Evolutionary conservation across 2,888 invertebrate species (phyloP), one percentile per base, ranked within the genome.

Genomic region (Nematopogon swammerdamellus): DNA sequence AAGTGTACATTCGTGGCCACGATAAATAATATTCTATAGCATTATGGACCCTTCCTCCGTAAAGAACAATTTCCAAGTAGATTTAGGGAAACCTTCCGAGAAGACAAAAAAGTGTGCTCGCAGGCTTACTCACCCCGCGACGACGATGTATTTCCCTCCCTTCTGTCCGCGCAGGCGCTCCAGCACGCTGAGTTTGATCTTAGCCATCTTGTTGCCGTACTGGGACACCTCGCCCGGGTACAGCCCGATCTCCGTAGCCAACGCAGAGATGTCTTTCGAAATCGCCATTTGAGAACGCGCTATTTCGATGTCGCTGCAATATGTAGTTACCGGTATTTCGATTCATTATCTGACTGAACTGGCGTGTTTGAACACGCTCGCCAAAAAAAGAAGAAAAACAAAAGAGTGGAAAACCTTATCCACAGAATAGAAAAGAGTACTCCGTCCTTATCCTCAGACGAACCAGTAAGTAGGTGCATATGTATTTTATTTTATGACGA

Each of bases 121-220:
- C 25, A 6, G 25, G 25, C n/a, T n/a, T 25, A 25, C 81, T 80
- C 70, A 93, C 92, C 96, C 98, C 49, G 93, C 93, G 3, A 98
- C 95, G 0, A 98, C 95, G 52, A 99, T 86, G 70, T 95, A 98
- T 77, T 92, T 94, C 51, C 98, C 98, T 62, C 87, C 80, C 30
- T 80, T 74, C 50, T 86, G 85, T 50, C 84, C 66, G 47, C 80
- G 66, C 46, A 97, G 74, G 18, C 98, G 81, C 11, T 95, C 81
- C 20, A 96, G 70, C 42, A 94, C 88, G 1, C 84, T 84, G 14
- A 98, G 79, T 1, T 91, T 84, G 14, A 99, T 85, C 81, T 99
- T 99, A 11, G 97, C 99, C 69, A 97, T 99, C 59, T 89, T 95
- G 60, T 84, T 88, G 6, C 99, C 99, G 71, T 95, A 98, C 54